These are phyloP conservation scores for Eciton burchellii DNA, from an alignment of 1,140 invertebrate species.

Conservation along the genomic window DNA sequence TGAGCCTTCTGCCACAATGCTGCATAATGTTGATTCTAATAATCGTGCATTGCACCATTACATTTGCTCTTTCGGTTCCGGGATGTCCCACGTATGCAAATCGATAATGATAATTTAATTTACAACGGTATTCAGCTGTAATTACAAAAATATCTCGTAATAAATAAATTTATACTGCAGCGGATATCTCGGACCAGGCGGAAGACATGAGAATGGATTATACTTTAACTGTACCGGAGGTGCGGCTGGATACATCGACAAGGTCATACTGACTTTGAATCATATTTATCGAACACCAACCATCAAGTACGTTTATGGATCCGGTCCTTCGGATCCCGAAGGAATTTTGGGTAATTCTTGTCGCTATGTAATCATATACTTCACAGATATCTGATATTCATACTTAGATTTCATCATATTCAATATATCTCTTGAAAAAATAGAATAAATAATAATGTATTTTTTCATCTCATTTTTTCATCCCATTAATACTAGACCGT, in stretches of 20 bases:
- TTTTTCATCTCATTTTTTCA: too few relatives aligned
- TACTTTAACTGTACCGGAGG: constrained; percentile 94
- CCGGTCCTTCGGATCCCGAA: constrained; percentile 94
- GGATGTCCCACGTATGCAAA: constrained; percentile 86
- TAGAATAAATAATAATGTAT: too few relatives aligned
- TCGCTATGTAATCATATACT: background rate
- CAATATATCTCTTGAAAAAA: too few relatives aligned
- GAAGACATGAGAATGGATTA: constrained; percentile 88
- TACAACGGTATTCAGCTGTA: background rate
- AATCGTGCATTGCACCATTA: constrained; percentile 87
- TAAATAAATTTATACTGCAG: constrained; percentile 71
- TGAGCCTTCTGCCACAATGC: constrained; percentile 89
- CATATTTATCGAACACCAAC: constrained; percentile 91
- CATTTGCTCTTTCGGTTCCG: constrained; percentile 88
- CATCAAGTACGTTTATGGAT: constrained; percentile 90
- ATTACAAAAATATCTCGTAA: background rate
- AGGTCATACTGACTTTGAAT: constrained; percentile 81
- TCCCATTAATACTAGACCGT: too few relatives aligned
- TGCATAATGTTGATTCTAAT: constrained; percentile 87
- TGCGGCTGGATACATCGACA: constrained; percentile 93
- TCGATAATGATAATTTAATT: background rate
- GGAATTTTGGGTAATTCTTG: constrained; percentile 84
- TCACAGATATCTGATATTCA: too few relatives aligned
- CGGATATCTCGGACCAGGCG: constrained; percentile 95
- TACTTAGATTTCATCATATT: too few relatives aligned